Base-by-base conservation (phyloP, 2,113 vertebrate genomes). In the Rhagologus leucostigma region DNA sequence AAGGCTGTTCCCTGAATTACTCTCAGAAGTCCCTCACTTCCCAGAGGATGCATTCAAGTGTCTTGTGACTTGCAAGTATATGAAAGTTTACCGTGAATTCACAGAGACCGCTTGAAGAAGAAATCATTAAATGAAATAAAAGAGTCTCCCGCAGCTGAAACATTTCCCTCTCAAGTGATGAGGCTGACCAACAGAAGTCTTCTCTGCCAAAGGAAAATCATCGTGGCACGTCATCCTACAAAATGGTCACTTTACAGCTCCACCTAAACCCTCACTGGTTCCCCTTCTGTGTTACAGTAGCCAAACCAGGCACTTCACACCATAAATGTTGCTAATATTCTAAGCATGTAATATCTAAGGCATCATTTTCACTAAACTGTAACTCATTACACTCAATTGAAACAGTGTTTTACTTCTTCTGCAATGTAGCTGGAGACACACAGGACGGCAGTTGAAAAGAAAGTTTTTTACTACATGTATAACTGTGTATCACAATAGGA, bases 31-130 rank as follows among this genome's bases (percentile, higher is more conserved):
- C 50, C 35, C 64, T 46, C 50, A 10, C 29, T 13, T 75, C 53
- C 69, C 70, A n/a, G 52, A 70, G 26, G 23, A 67, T 8, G 7
- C 0, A 0, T 50, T 62, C 50, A 52, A 4, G 0, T 11, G 30
- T 39, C 76, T 69, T 49, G 63, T 60, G 71, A 73, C 53, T 69
- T 29, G 7, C 37, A 76, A 68, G 21, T n/a, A 52, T 2, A 30
- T 11, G 5, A n/a, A 81, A 87, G 55, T 77, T 53, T 74, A 76
- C 46, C 65, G 32, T 46, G 69, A 8, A 26, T 89, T 65, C 68
- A 63, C 22, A 62, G 44, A 47, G 26, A 29, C 10, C 4, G 41
- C 13, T 42, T 57, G 76, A 90, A 90, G 79, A 81, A 77, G 27
- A 71, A 92, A 59, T 80, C 0, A 0, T 64, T 69, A 88, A 59